A percentile compares a stretch with the other conserved stretches of the same genome.
Conservation (phyloP, 2,113 vertebrate genomes). For the Ptyas mucosa region DNA sequence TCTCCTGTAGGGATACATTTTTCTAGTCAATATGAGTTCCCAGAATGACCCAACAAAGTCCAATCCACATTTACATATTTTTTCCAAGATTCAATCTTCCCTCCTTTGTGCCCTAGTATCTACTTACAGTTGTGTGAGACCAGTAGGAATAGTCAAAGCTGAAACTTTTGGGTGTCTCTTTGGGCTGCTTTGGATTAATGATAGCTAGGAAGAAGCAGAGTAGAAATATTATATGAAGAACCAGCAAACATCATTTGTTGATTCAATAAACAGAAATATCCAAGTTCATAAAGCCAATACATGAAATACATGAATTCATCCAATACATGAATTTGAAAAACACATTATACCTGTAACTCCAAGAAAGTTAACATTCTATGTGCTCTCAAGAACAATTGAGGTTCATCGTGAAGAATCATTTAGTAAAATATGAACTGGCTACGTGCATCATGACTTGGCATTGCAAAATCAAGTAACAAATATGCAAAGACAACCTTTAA, state of each 20-base stretch:
- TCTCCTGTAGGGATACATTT: neutral
- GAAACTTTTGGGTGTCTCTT: conserved; percentile 97
- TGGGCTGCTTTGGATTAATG: conserved; percentile 93
- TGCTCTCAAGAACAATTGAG: neutral
- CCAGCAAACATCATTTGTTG: neutral
- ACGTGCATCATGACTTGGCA: neutral
- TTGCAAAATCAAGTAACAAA: neutral
- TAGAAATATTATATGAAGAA: neutral
- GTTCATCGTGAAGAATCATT: neutral
- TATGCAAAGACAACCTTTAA: neutral
- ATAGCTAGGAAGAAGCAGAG: conserved; percentile 81
- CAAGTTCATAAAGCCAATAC: neutral
- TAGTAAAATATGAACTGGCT: neutral
- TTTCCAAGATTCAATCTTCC: neutral
- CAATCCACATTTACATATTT: neutral
- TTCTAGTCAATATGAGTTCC: neutral
- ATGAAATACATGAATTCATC: neutral
- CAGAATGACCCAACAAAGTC: neutral
- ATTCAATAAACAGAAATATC: neutral
- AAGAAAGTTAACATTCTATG: neutral
- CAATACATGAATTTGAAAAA: neutral
- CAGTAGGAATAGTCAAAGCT: conserved; percentile 99
- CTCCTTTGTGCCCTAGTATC: neutral
- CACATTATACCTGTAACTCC: no score
- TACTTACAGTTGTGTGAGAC: conserved; percentile 93